Percentiles rank a stretch among this genome's conserved stretches.
These are phyloP conservation scores for Leucophenga montana DNA, from an alignment of 2,888 invertebrate genomes.

Conservation along the genomic window DNA sequence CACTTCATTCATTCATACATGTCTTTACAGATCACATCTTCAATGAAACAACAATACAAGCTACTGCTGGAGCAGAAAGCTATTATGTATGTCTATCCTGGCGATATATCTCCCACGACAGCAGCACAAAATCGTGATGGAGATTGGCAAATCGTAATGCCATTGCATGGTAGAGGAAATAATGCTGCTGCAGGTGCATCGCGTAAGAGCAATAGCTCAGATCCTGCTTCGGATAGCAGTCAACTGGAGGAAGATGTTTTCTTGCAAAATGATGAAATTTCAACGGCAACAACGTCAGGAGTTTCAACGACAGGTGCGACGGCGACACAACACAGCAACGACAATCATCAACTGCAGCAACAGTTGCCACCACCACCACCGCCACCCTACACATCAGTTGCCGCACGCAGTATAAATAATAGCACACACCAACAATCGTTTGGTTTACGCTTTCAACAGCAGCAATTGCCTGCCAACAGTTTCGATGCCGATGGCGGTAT, in stretches of 20 bases:
- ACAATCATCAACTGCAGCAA: background rate
- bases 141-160: slow-evolving; percentile 73
- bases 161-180: slow-evolving; percentile 60
- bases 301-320: background rate
- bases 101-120: slow-evolving; percentile 68
- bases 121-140: slow-evolving; percentile 57
- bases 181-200: slow-evolving; percentile 36
- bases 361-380: slow-evolving; percentile 47
- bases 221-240: slow-evolving; percentile 68
- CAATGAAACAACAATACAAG: slow-evolving; percentile 85
- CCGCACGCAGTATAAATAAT: slow-evolving; percentile 45
- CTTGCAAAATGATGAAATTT: slow-evolving; percentile 56
- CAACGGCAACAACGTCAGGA: slow-evolving; percentile 34
- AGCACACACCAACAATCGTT: slow-evolving; percentile 22
- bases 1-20: background rate
- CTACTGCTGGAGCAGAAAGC: slow-evolving; percentile 85
- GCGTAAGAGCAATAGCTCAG: slow-evolving; percentile 66
- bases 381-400: slow-evolving; percentile 58
- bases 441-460: slow-evolving; percentile 56
- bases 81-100: slow-evolving; percentile 82
- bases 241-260: slow-evolving; percentile 69
- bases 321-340: background rate
- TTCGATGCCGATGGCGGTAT: slow-evolving; percentile 59
- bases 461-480: slow-evolving; percentile 50
- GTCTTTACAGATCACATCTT: slow-evolving; percentile 79